phyloP scores from a whole-genome alignment of 1,140 invertebrate species.

The Pseudomyrmex pallidus region DNA sequence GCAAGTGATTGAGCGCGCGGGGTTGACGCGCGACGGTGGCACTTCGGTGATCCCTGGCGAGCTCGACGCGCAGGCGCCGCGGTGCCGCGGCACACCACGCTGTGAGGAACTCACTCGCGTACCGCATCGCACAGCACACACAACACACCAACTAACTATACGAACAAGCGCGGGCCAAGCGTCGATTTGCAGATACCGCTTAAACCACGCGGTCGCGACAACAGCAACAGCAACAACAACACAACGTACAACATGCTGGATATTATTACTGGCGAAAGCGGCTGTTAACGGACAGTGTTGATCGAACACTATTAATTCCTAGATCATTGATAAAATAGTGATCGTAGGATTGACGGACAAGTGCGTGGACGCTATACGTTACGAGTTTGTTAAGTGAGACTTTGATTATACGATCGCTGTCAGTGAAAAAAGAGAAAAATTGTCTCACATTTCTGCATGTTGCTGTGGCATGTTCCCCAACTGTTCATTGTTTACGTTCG shows the following conservation, averaged over 20 bases:
- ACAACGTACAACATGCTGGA: not conserved
- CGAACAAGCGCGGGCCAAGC: conserved; percentile 57
- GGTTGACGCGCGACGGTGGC: conserved; percentile 28
- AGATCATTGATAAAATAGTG: not conserved
- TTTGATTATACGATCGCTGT: not conserved
- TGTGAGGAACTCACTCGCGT: conserved; percentile 84
- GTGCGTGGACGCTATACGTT: conserved; percentile 32
- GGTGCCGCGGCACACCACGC: conserved; percentile 81
- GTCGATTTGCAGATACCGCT: conserved; percentile 72
- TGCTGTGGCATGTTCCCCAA: conserved; percentile 48
- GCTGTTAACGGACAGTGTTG: conserved; percentile 17
- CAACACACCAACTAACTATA: conserved; percentile 72
- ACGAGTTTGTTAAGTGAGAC: conserved; percentile 24
- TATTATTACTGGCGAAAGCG: not conserved
- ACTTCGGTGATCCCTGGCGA: conserved; percentile 56
- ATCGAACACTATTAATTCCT: not conserved
- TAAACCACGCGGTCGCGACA: conserved; percentile 79
- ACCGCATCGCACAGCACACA: conserved; percentile 84
- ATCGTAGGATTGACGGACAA: conserved; percentile 7
- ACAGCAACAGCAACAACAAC: conserved; percentile 41
- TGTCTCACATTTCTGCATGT: conserved; percentile 38
- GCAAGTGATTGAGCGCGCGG: conserved; percentile 20
- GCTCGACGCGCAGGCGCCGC: conserved; percentile 81
- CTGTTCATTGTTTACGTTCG: conserved; percentile 53
- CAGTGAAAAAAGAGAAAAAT: not conserved